Percentiles rank a stretch among this genome's conserved stretches.
phyloP scores from a whole-genome alignment of 2,113 vertebrate genomes.

The Trochalopteron elliotii region DNA sequence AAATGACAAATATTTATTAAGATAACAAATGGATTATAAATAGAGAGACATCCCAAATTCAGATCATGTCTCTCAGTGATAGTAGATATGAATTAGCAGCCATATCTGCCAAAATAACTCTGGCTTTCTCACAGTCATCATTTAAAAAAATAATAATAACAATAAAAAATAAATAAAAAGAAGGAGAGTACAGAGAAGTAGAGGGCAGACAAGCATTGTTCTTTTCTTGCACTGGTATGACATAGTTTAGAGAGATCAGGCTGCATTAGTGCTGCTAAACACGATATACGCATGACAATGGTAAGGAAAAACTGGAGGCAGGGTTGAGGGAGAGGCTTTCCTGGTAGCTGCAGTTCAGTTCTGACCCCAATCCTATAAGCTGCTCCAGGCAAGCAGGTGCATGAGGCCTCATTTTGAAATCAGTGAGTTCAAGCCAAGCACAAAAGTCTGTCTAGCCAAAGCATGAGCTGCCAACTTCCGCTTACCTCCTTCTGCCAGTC shows the following conservation, averaged over 20 bases:
- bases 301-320: slow-evolving; percentile 28
- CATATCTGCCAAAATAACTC: slow-evolving; percentile 31
- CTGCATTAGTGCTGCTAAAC: background rate
- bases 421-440: slow-evolving; percentile 4
- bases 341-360: slow-evolving; percentile 5
- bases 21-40: slow-evolving; percentile 26
- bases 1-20: slow-evolving; percentile 52
- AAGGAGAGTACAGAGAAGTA: background rate
- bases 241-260: background rate
- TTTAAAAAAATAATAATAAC: background rate
- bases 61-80: background rate
- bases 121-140: background rate
- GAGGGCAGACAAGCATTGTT: background rate
- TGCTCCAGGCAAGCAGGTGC: slow-evolving; percentile 26
- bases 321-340: background rate
- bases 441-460: background rate
- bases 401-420: slow-evolving; percentile 15
- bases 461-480: background rate
- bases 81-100: slow-evolving; percentile 9
- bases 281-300: background rate
- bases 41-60: slow-evolving; percentile 28
- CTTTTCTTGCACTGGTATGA: background rate
- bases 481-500: background rate
- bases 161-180: background rate
- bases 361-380: slow-evolving; percentile 47